phyloP scores from a whole-genome alignment of 1,140 invertebrate genomes.

The Nixonia krombeini region DNA sequence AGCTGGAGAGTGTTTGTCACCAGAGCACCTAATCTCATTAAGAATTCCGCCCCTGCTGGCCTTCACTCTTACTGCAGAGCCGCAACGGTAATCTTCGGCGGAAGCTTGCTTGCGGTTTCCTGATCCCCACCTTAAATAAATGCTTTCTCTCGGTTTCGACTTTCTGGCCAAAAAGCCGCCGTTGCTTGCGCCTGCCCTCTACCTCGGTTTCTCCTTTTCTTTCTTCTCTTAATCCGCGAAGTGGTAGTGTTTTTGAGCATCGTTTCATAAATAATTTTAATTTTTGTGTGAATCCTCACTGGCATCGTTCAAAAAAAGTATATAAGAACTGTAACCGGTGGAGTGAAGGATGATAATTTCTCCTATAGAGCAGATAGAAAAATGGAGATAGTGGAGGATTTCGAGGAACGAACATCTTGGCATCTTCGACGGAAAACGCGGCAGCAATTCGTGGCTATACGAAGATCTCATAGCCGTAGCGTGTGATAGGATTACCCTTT shows the following conservation, averaged over 20 bases:
- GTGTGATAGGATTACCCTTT: conserved; percentile 73
- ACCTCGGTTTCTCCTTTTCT: conserved; percentile 36
- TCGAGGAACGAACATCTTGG: conserved; percentile 29
- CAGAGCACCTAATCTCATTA: conserved; percentile 69
- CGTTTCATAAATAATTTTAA: conserved; percentile 33
- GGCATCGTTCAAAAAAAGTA: neutral
- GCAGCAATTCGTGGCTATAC: conserved; percentile 40
- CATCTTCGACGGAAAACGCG: conserved; percentile 37
- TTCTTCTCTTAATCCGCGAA: conserved; percentile 35
- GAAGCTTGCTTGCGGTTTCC: conserved; percentile 61
- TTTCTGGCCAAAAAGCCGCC: conserved; percentile 49
- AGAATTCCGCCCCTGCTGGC: conserved; percentile 67
- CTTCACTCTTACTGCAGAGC: conserved; percentile 52
- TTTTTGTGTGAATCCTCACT: conserved; percentile 10
- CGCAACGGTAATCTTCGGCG: conserved; percentile 61
- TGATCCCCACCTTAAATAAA: conserved; percentile 68
- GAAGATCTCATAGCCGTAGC: conserved; percentile 69
- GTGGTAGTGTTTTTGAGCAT: conserved; percentile 24
- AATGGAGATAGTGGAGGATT: conserved; percentile 9
- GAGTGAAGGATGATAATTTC: neutral
- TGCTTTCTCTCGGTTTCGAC: conserved; percentile 61
- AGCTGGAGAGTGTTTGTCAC: conserved; percentile 66
- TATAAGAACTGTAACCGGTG: neutral
- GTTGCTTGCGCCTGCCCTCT: too few relatives aligned
- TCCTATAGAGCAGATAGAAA: conserved; percentile 25